Evolutionary conservation across 2,113 vertebrate species (phyloP).

Genomic region (Austrofundulus limnaeus): DNA sequence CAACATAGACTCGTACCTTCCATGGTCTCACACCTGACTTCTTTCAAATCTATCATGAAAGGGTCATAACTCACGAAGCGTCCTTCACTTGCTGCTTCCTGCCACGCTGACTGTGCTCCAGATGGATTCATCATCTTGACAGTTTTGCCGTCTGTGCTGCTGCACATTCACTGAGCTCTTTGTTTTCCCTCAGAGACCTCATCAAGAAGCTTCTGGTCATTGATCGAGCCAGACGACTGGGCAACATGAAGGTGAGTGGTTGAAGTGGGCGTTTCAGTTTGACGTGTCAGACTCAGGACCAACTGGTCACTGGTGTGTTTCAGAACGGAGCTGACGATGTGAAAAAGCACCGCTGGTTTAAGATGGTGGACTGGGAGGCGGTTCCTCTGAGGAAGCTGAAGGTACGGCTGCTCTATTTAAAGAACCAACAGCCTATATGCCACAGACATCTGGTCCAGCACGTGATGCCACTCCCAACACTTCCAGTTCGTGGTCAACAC

Average conservation of each 20-base stretch:
- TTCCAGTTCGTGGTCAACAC: no score
- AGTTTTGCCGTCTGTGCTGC: conserved; percentile 3
- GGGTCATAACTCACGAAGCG: background rate
- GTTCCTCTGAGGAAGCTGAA: conserved; percentile 89
- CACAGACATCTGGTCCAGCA: no score
- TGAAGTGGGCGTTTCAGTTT: no score
- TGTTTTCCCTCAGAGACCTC: conserved; percentile 84
- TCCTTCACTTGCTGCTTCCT: background rate
- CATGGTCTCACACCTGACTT: background rate
- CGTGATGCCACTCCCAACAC: no score
- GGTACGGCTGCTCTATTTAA: conserved; percentile 50
- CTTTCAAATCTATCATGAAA: background rate
- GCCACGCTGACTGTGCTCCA: background rate
- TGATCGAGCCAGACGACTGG: conserved; percentile 89
- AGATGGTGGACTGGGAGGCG: conserved; percentile 88
- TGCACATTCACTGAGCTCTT: conserved; percentile 23
- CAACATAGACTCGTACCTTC: background rate
- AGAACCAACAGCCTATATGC: no score
- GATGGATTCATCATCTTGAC: conserved; percentile 26
- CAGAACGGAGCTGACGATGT: conserved; percentile 95
- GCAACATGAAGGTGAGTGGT: conserved; percentile 93
- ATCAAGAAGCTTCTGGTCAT: conserved; percentile 95
- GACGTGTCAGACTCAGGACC: no score
- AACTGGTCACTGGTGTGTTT: conserved; percentile 29
- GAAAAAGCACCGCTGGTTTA: conserved; percentile 94